Conservation (phyloP, 2,888 invertebrate species). For the Drosophila dives region DNA sequence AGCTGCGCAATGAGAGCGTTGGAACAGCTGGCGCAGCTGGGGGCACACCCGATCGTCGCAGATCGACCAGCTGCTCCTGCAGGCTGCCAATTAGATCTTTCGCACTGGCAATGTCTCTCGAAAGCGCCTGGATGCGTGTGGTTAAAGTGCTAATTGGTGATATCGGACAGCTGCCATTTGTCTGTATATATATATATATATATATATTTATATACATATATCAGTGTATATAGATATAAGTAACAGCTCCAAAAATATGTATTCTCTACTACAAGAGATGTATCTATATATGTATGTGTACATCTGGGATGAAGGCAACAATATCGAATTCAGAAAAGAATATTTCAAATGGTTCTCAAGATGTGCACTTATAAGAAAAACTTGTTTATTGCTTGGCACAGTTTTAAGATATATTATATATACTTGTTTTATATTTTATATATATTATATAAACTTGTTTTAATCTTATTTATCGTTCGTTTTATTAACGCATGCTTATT, state of each 20-base stretch:
- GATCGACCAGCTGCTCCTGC: constrained; percentile 67
- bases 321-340: too few relatives aligned
- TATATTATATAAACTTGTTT: background rate
- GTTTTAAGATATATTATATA: too few relatives aligned
- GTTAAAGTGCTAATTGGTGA: constrained; percentile 46
- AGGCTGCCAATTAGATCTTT: constrained; percentile 52
- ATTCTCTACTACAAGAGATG: too few relatives aligned
- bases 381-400: background rate
- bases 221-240: background rate
- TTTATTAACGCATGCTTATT: background rate
- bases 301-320: too few relatives aligned
- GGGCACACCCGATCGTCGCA: constrained; percentile 31
- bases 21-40: background rate
- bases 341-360: background rate
- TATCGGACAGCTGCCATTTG: constrained; percentile 48
- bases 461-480: background rate
- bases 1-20: background rate
- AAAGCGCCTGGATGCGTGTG: constrained; percentile 52
- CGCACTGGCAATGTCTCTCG: constrained; percentile 45
- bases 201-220: background rate
- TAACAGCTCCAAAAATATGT: background rate
- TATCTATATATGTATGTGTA: too few relatives aligned
- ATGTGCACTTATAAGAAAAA: background rate
- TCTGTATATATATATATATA: constrained; percentile 19
- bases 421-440: background rate